phyloP scores from a whole-genome alignment of 1,140 invertebrate species.

The Lepidurus packardi region DNA sequence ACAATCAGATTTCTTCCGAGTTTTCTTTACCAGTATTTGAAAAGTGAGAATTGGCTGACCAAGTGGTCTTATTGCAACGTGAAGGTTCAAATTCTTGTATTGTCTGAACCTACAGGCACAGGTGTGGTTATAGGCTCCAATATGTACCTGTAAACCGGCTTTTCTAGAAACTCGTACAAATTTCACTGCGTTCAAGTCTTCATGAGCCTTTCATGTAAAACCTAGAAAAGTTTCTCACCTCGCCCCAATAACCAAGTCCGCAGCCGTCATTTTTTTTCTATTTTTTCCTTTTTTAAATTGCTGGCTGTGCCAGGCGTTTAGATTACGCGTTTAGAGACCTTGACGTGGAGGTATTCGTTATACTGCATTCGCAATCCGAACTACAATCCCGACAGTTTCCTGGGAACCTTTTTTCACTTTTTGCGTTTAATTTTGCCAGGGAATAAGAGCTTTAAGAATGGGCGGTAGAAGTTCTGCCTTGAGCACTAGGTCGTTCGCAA shows the following conservation, averaged over 20 bases:
- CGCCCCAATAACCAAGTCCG: background rate
- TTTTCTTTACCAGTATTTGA: too few relatives aligned
- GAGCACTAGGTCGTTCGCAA: background rate
- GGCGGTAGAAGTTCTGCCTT: background rate
- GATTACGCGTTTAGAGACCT: background rate
- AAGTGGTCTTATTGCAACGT: background rate
- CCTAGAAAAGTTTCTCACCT: background rate
- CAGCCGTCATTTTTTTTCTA: background rate
- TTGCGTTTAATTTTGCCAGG: background rate
- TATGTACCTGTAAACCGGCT: background rate
- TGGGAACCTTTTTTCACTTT: background rate
- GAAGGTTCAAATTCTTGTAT: background rate
- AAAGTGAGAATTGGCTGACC: too few relatives aligned
- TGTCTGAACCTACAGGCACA: conserved; percentile 8
- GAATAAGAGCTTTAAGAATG: background rate
- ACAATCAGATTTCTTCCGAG: too few relatives aligned
- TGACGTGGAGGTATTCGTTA: background rate
- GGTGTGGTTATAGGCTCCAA: conserved; percentile 1
- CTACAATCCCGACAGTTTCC: background rate
- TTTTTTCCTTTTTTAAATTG: too few relatives aligned
- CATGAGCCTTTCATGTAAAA: background rate
- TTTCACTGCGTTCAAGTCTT: background rate
- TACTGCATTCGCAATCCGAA: background rate
- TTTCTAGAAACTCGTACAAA: background rate
- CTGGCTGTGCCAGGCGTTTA: background rate